phyloP scores from a whole-genome alignment of 2,113 vertebrate genomes.

The Gracilinanus agilis region DNA sequence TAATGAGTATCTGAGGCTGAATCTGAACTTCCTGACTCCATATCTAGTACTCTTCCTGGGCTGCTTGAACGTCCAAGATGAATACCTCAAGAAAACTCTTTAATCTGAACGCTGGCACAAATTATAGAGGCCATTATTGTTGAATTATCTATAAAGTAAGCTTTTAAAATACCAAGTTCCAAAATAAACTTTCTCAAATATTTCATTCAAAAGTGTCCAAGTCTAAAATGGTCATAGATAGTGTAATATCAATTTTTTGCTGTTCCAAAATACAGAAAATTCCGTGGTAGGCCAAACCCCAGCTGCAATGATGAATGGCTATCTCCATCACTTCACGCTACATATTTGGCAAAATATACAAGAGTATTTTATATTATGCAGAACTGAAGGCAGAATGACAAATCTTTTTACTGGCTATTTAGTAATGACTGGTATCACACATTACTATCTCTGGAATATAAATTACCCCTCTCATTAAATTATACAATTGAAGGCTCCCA shows the following conservation, averaged over 20 bases:
- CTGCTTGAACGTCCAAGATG: background rate
- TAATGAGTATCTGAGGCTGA: background rate
- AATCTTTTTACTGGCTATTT: constrained; percentile 79
- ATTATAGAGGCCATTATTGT: constrained; percentile 58
- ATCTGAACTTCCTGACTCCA: background rate
- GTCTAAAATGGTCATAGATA: constrained; percentile 64
- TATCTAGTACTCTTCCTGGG: background rate
- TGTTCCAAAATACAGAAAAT: constrained; percentile 77
- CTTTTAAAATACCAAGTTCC: constrained; percentile 77
- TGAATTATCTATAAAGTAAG: constrained; percentile 68
- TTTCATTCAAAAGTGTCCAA: constrained; percentile 77
- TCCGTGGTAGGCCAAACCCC: constrained; percentile 74
- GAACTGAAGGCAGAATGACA: constrained; percentile 63
- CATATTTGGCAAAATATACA: constrained; percentile 77
- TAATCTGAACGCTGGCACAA: constrained; percentile 62
- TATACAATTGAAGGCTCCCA: constrained; percentile 82
- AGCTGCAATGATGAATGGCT: constrained; percentile 69
- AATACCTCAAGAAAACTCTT: background rate
- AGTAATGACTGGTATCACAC: constrained; percentile 80
- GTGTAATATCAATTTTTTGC: constrained; percentile 80
- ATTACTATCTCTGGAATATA: constrained; percentile 78
- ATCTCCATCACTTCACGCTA: constrained; percentile 71
- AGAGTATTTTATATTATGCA: constrained; percentile 74
- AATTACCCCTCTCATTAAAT: constrained; percentile 83
- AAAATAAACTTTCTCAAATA: constrained; percentile 78